Conservation (phyloP, 2,113 vertebrate genomes). For the Oreochromis aureus region DNA sequence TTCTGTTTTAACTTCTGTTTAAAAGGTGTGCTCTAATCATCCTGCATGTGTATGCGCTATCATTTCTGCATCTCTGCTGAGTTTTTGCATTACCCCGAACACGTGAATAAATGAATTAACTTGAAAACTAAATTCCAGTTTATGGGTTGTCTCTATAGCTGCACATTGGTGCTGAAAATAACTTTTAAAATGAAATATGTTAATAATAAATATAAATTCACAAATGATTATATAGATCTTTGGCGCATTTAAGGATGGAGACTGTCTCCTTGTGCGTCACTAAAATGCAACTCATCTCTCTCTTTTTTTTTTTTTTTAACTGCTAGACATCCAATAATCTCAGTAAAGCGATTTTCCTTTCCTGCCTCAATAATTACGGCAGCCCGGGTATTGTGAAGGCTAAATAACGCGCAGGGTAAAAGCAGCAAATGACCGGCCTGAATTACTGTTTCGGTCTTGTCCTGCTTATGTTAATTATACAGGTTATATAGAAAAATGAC, state of each 20-base stretch:
- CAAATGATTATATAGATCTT: not conserved
- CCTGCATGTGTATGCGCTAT: not conserved
- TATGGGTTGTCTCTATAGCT: not conserved
- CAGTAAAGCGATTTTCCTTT: not conserved
- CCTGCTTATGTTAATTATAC: not conserved
- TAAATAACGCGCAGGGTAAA: not conserved
- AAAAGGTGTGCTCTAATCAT: not conserved
- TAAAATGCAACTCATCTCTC: not conserved
- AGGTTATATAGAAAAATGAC: not conserved
- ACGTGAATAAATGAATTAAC: not conserved
- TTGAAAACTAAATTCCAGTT: not conserved
- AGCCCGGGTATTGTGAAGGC: not conserved
- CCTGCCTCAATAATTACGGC: not conserved
- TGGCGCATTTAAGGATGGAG: not conserved
- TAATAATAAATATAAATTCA: not conserved
- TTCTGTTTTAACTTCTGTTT: not conserved
- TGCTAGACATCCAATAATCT: not conserved
- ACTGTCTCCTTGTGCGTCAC: not conserved
- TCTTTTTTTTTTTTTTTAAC: not conserved
- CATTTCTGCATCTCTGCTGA: not conserved
- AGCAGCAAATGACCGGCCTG: not conserved
- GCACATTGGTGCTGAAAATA: not conserved
- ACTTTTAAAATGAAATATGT: not conserved
- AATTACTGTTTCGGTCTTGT: not conserved
- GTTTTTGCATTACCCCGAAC: not conserved